Conservation (phyloP, 64 coral and sea anemone genomes). For the Anthopleura sola region DNA sequence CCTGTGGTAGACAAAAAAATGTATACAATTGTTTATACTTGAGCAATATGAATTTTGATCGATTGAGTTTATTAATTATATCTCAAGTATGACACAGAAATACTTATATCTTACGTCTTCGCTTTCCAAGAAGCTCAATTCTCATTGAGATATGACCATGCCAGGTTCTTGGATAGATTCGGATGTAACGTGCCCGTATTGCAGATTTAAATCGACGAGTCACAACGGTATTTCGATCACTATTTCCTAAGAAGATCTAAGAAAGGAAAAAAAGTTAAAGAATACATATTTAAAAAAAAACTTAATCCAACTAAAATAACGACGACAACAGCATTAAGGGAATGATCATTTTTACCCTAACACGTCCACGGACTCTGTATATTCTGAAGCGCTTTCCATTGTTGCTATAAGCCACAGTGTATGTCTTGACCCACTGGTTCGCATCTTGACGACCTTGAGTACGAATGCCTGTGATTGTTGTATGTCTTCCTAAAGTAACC, state of each 20-base stretch:
- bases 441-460: neutral
- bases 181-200: neutral
- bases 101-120: neutral
- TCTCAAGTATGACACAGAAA: neutral
- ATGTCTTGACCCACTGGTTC: neutral
- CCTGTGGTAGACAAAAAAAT: neutral
- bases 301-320: no score
- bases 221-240: neutral
- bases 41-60: no score
- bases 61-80: no score
- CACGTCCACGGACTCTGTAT: no score
- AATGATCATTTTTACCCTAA: no score
- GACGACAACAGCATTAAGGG: no score
- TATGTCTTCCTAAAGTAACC: neutral
- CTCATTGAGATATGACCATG: conserved; percentile 17
- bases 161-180: conserved; percentile 22
- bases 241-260: conserved; percentile 57
- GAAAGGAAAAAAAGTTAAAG: neutral
- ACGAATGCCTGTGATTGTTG: neutral
- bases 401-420: no score
- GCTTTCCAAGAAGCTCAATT: neutral
- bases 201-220: no score
- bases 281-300: neutral
- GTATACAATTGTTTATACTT: no score
- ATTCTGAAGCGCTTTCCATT: no score